Evolutionary conservation across 2,113 vertebrate genomes (phyloP).

Genomic region (Saccopteryx leptura): DNA sequence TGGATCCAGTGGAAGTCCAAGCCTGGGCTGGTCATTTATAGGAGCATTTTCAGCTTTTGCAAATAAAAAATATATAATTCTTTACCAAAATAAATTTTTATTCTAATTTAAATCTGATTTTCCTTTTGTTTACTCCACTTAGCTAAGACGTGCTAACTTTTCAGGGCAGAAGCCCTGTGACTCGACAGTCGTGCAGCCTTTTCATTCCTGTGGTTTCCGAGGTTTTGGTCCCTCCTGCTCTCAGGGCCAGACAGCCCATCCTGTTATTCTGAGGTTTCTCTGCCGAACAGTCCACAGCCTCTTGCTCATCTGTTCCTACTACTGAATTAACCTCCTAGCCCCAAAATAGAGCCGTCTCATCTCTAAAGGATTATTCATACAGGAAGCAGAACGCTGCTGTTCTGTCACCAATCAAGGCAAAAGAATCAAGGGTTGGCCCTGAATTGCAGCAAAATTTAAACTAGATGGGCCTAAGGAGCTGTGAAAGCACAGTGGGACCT

Average conservation of each 20-base stretch:
- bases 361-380: neutral
- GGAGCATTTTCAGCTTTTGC: slow-evolving; percentile 75
- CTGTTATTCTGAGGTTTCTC: slow-evolving; percentile 20
- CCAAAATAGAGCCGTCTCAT: neutral
- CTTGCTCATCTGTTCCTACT: neutral
- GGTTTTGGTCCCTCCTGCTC: neutral
- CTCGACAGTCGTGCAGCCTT: neutral
- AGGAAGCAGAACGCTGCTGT: neutral
- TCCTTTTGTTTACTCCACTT: neutral
- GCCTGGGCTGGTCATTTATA: slow-evolving; percentile 73
- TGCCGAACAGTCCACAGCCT: neutral
- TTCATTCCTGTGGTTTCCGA: neutral
- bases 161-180: neutral
- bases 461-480: neutral
- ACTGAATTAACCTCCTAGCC: neutral
- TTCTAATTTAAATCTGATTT: slow-evolving; percentile 66
- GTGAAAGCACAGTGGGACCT: neutral
- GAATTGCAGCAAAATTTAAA: neutral
- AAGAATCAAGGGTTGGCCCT: neutral
- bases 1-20: slow-evolving; percentile 31
- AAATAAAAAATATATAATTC: slow-evolving; percentile 77
- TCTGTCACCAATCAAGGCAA: neutral
- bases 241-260: neutral
- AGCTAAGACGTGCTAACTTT: neutral
- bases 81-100: slow-evolving; percentile 80